A percentile compares a stretch with the other conserved stretches of the same genome.
These are phyloP conservation scores for Amphipyra tragopoginis DNA, from an alignment of 2,888 invertebrate genomes.

Conservation along the genomic window DNA sequence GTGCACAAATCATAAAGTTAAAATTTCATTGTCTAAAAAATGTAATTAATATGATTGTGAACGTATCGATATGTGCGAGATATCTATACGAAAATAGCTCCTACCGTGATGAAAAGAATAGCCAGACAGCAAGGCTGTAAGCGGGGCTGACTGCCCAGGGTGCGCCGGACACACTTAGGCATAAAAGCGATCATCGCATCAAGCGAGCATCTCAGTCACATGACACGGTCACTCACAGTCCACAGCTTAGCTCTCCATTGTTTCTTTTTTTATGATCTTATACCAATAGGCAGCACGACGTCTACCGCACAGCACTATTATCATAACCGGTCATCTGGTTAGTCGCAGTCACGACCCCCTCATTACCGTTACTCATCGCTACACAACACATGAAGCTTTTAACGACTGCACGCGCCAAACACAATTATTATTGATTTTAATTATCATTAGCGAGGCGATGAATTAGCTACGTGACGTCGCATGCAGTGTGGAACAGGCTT, in stretches of 20 bases:
- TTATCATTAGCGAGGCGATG: slow-evolving; percentile 15
- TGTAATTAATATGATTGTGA: too few species aligned
- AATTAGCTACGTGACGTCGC: slow-evolving; percentile 20
- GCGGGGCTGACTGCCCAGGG: too few species aligned
- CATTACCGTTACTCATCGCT: slow-evolving; percentile 40
- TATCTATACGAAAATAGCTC: too few species aligned
- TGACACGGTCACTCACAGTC: too few species aligned
- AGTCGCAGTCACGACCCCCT: slow-evolving; percentile 54
- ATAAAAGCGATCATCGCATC: too few species aligned
- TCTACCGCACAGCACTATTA: background rate
- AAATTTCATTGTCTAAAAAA: too few species aligned
- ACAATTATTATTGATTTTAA: slow-evolving; percentile 27
- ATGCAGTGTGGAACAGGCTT: background rate
- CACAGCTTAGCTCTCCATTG: background rate
- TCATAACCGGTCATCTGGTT: slow-evolving; percentile 16
- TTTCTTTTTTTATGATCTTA: background rate
- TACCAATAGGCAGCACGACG: background rate
- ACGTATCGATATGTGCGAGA: too few species aligned
- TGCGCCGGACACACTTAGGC: too few species aligned
- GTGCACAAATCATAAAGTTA: too few species aligned
- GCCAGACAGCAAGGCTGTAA: too few species aligned
- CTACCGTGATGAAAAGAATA: too few species aligned
- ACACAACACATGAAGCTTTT: background rate
- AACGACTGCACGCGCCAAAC: background rate
- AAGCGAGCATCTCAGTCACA: too few species aligned